Base-by-base conservation (phyloP, 2,888 invertebrate species). In the Plagiodera versicolora region DNA sequence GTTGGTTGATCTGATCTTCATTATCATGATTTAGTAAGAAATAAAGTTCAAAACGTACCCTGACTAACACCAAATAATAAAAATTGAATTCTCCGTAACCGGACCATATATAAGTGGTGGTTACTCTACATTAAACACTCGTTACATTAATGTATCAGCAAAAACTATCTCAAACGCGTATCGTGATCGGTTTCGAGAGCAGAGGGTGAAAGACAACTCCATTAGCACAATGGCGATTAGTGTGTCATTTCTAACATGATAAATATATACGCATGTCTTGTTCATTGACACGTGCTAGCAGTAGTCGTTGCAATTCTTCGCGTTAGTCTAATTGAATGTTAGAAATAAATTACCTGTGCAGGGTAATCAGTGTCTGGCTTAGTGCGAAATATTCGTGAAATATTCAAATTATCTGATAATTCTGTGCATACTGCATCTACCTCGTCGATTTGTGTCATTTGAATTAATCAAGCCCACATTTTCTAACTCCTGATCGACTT, bases 161-260 rank as follows among this genome's bases (percentile, higher is more conserved):
- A 17, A 18, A 18, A 24, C 24, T 58, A 60, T 60, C 64, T 63
- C 63, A 56, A 65, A 71, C 70, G 64, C 66, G 65, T 66, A 72
- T 70, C 70, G 67, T 70, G 70, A 69, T 67, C 59, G 62, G 63
- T 63, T 65, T 61, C 64, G 44, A 53, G 39, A 61, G 58, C 66
- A 61, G 68, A 68, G 70, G 70, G 70, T 68, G 69, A 70, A 67
- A 68, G 71, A 72, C 71, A 71, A 68, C 64, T 72, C 72, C 70
- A 72, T 72, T 72, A 72, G 70, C 63, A 65, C 66, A 61, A 58
- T 55, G 45, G 58, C 51, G 59, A 66, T 66, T 63, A 66, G 59
- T 66, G 61, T 66, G 65, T 66, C 65, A 61, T 59, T 63, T 61
- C 52, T 35, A 60, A 64, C 54, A 49, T 50, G 62, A 62, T 65